Evolutionary conservation across 1,140 invertebrate species (phyloP).

Genomic region (Parasteatoda tepidariorum): DNA sequence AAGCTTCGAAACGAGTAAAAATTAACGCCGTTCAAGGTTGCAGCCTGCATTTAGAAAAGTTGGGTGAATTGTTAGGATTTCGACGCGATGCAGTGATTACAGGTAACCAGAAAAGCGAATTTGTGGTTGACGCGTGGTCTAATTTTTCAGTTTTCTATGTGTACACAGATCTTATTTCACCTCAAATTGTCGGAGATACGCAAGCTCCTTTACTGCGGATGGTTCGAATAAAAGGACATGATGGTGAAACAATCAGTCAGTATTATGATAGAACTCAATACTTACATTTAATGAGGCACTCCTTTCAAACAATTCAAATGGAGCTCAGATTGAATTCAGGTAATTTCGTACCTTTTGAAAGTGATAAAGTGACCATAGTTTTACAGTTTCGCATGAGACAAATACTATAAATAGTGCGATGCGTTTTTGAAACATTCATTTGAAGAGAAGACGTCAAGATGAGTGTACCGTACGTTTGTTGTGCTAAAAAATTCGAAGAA

Average conservation of each 20-base stretch:
- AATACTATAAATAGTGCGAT: too few relatives aligned
- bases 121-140: background rate
- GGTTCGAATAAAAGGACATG: background rate
- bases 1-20: background rate
- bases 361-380: constrained; percentile 5
- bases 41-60: background rate
- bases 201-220: constrained; percentile 5
- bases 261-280: constrained; percentile 26
- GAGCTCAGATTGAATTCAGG: background rate
- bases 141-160: background rate
- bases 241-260: constrained; percentile 5
- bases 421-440: background rate
- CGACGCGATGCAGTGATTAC: background rate
- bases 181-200: constrained; percentile 10
- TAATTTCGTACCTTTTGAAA: constrained; percentile 18
- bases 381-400: constrained; percentile 17
- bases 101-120: background rate
- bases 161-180: background rate
- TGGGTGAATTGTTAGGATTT: background rate
- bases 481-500: constrained; percentile 4
- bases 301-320: constrained; percentile 20
- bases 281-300: background rate
- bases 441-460: background rate
- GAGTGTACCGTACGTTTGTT: background rate
- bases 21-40: background rate